Base-by-base conservation (phyloP, 30 jellyfish, hydroid and myxozoan species). In the Rhopilema esculentum region DNA sequence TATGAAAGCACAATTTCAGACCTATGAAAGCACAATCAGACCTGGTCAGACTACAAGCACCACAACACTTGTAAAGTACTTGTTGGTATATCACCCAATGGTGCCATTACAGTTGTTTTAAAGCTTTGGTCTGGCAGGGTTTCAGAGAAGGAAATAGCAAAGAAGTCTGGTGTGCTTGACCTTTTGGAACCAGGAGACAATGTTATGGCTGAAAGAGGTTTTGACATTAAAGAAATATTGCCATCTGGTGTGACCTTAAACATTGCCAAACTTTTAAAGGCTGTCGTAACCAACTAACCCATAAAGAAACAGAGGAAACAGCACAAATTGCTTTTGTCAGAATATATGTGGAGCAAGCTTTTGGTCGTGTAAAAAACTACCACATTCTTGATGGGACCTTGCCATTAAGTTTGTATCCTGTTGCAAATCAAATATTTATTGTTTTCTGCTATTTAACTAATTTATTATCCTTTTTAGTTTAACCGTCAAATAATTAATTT, bases 131-230 rank as follows among this genome's bases (percentile, higher is more conserved):
- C n/a, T n/a, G n/a, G n/a, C n/a, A n/a, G n/a, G n/a, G 57, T 40
- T 40, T 40, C 57, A 40, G 57, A 40, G 9, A 40, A 40, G 12
- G 57, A 40, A 40, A 6, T 40, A 12, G 12, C 57, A 12, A 6
- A 2, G 57, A 40, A 40, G 57, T 40, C 57, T 2, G 57, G 57
- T 40, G 6, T 40, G 12, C 28, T 32, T 12, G 7, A 74, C 52
- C 57, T 88, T 20, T 71, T 75, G 0, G 76, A 73, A 1, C 62
- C 12, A 20, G 91, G 94, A 16, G 94, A 85, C 63, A 52, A 26
- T 27, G 84, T 85, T 0, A 85, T 85, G 94, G 94, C 94, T 25
- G 92, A 75, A 52, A 32, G 76, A 16, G 94, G 94, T 0, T 85
- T 85, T 63, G 92, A 49, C 61, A 72, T 85, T 4, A 86, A 8